Evolutionary conservation across 1,140 invertebrate genomes (phyloP), one percentile per base, ranked within the genome.

Genomic region (Danaus plexippus): DNA sequence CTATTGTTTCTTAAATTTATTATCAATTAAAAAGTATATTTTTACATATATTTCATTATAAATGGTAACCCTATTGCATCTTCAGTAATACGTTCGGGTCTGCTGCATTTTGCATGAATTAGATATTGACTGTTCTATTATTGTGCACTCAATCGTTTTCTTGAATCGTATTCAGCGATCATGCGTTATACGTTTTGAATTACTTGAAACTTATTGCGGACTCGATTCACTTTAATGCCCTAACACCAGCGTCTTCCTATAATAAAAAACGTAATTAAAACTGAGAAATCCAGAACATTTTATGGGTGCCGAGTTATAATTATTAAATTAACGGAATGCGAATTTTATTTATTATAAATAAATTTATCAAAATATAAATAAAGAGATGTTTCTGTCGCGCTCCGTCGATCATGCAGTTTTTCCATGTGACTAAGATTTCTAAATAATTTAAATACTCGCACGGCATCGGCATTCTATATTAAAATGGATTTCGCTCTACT

Each of bases 381-480:
- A 57, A 43, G 9, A 48, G 51, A 55, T 32, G 22, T 32, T 32
- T 32, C 22, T 32, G 22, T 32, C 7, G 4, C 80, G 78, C 77
- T 77, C 60, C 72, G 73, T 2, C 73, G 80, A 75, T 73, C 77
- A 73, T 82, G 66, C 74, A 76, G 70, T 81, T 82, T 79, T 81
- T 79, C 72, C 82, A 78, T 75, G 63, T 75, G 81, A 76, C 71
- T 69, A 75, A 71, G 77, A 77, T 85, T 85, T 85, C 82, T 85
- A 85, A 85, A 85, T 85, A 79, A 85, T 85, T 85, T 85, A 85
- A 85, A 85, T 85, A 78, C 71, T 69, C 64, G 74, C 79, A 82
- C 73, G 66, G 73, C 70, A 74, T 74, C 63, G 22, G 22, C 22
- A 32, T 32, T 32, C 7, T 32, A 6, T 3, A 7, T 7, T 1